phyloP scores from a whole-genome alignment of 2,888 invertebrate species.

The Sicus ferrugineus region DNA sequence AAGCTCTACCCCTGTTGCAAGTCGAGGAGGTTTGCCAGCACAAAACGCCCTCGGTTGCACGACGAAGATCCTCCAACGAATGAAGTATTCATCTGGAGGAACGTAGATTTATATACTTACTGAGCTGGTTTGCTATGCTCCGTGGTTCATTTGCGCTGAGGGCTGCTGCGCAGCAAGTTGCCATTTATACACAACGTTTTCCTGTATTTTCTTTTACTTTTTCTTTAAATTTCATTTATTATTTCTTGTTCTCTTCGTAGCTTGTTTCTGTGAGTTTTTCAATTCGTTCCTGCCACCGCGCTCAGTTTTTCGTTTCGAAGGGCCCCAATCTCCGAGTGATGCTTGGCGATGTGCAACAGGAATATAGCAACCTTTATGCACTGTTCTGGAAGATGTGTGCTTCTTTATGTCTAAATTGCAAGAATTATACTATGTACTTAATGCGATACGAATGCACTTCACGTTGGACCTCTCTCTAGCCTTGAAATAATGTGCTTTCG shows the following conservation, averaged over 20 bases:
- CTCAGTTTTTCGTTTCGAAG: not conserved
- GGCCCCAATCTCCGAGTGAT: not conserved
- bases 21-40: conserved; percentile 20
- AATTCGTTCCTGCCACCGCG: not conserved
- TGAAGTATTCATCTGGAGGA: conserved; percentile 32
- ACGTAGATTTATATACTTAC: conserved; percentile 36
- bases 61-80: conserved; percentile 31
- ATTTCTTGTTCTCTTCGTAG: not conserved
- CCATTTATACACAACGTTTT: not conserved
- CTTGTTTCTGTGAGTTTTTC: not conserved
- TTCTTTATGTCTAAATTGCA: conserved; percentile 12
- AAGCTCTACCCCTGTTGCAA: not conserved
- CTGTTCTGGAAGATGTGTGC: conserved; percentile 26
- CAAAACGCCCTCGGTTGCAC: conserved; percentile 30
- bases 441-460: conserved; percentile 21
- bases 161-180: not conserved
- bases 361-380: conserved; percentile 6
- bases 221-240: not conserved
- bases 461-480: conserved; percentile 39
- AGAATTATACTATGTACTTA: conserved; percentile 33
- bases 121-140: not conserved
- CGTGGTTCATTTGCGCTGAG: not conserved
- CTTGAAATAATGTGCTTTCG: conserved; percentile 40
- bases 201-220: not conserved
- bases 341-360: not conserved